phyloP scores from a whole-genome alignment of 2,888 invertebrate species.

The Ochlodes sylvanus region DNA sequence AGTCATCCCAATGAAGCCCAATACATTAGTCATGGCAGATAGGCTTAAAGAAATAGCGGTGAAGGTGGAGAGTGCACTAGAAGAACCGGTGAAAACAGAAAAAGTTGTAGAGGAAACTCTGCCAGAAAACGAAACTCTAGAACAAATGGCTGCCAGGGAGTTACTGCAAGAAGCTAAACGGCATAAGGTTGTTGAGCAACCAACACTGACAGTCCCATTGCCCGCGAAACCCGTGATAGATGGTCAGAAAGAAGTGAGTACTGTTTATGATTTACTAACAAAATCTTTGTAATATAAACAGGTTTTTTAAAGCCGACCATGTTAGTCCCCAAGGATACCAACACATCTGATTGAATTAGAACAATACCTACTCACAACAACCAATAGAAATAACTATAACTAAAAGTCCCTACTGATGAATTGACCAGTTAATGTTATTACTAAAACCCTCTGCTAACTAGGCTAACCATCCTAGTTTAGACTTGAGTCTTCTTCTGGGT shows the following conservation, averaged over 20 bases:
- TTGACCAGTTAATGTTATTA: too few species aligned
- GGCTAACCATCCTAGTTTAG: too few species aligned
- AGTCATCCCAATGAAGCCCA: slow-evolving; percentile 87
- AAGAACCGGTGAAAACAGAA: slow-evolving; percentile 71
- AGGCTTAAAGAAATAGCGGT: slow-evolving; percentile 77
- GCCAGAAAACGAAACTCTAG: slow-evolving; percentile 70
- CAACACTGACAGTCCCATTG: slow-evolving; percentile 83
- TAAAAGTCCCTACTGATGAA: too few species aligned
- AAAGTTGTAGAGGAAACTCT: slow-evolving; percentile 40
- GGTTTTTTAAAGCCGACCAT: too few species aligned
- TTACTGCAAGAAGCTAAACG: slow-evolving; percentile 86
- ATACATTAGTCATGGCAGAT: slow-evolving; percentile 81
- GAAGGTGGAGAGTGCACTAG: slow-evolving; percentile 78
- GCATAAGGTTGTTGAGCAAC: slow-evolving; percentile 61
- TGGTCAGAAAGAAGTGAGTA: slow-evolving; percentile 86
- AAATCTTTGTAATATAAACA: too few species aligned
- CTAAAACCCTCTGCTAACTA: too few species aligned
- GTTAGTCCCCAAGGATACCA: too few species aligned
- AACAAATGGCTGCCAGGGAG: slow-evolving; percentile 91
- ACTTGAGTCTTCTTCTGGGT: too few species aligned
- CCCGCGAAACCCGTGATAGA: slow-evolving; percentile 82
- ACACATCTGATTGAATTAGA: too few species aligned
- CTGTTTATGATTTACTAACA: neutral
- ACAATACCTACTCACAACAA: too few species aligned
- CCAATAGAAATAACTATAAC: too few species aligned